A percentile compares a stretch with the other conserved stretches of the same genome.
Conservation (phyloP, 2,888 invertebrate genomes). For the Drosophila fulvimacula region DNA sequence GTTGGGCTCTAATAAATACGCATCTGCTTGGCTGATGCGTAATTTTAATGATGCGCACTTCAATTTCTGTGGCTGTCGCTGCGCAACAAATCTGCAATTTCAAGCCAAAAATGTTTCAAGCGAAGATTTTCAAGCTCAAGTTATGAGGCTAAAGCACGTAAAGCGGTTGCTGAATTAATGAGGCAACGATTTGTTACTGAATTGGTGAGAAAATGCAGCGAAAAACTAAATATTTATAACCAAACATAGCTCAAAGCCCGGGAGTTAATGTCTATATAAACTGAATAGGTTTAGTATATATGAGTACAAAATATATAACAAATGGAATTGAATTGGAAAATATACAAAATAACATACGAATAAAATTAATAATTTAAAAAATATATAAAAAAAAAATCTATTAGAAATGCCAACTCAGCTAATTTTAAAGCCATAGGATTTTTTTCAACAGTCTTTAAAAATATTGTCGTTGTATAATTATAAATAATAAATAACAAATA, state of each 20-base stretch:
- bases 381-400: too few relatives aligned
- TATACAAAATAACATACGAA: too few relatives aligned
- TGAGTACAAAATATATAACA: too few relatives aligned
- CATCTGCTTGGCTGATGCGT: neutral
- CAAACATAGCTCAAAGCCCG: neutral
- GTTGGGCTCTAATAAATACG: neutral
- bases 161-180: neutral
- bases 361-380: neutral
- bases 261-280: too few relatives aligned
- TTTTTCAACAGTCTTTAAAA: too few relatives aligned
- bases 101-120: conserved; percentile 7
- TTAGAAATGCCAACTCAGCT: neutral
- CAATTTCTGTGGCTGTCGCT: neutral
- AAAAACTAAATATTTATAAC: neutral
- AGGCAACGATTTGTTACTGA: neutral
- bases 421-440: too few relatives aligned
- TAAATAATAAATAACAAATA: too few relatives aligned
- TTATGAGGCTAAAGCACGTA: neutral
- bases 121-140: neutral
- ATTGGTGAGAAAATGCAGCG: too few relatives aligned
- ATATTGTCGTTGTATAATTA: too few relatives aligned
- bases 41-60: conserved; percentile 8
- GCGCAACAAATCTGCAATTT: neutral
- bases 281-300: too few relatives aligned
- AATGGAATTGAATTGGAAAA: too few relatives aligned